These are phyloP conservation scores for Parasteatoda lunata DNA, from an alignment of 2,888 invertebrate genomes.

Conservation along the genomic window DNA sequence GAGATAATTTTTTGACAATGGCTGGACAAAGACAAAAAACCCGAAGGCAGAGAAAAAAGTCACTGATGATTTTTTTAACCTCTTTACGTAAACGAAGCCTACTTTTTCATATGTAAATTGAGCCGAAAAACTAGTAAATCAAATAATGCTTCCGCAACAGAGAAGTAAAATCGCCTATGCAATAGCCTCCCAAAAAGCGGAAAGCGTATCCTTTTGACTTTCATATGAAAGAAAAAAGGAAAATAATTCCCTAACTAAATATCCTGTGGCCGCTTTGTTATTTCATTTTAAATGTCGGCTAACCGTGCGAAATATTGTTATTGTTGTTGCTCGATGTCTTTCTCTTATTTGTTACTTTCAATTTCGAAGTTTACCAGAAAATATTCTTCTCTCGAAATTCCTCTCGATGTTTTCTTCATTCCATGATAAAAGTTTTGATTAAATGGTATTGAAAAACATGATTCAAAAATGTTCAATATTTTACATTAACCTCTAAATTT, in stretches of 20 bases:
- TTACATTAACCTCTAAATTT: too few relatives aligned
- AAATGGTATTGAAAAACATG: too few relatives aligned
- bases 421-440: too few relatives aligned
- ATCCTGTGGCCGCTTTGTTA: conserved; percentile 2
- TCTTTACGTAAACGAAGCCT: conserved; percentile 23
- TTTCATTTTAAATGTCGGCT: conserved; percentile 5
- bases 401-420: too few relatives aligned
- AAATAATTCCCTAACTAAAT: background rate
- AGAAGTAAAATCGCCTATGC: conserved; percentile 27
- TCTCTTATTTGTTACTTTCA: too few relatives aligned
- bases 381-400: too few relatives aligned
- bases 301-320: background rate
- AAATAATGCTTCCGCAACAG: conserved; percentile 35
- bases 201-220: conserved; percentile 29
- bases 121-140: conserved; percentile 31
- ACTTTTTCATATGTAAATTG: conserved; percentile 47
- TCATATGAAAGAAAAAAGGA: background rate
- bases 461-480: too few relatives aligned
- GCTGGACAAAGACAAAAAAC: conserved; percentile 37
- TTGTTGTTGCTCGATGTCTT: background rate
- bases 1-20: conserved; percentile 25
- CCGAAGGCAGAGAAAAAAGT: background rate
- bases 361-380: too few relatives aligned
- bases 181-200: conserved; percentile 31
- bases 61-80: conserved; percentile 19